These are phyloP conservation scores for Eubasilissa splendida DNA, from an alignment of 2,888 invertebrate species.

Conservation along the genomic window DNA sequence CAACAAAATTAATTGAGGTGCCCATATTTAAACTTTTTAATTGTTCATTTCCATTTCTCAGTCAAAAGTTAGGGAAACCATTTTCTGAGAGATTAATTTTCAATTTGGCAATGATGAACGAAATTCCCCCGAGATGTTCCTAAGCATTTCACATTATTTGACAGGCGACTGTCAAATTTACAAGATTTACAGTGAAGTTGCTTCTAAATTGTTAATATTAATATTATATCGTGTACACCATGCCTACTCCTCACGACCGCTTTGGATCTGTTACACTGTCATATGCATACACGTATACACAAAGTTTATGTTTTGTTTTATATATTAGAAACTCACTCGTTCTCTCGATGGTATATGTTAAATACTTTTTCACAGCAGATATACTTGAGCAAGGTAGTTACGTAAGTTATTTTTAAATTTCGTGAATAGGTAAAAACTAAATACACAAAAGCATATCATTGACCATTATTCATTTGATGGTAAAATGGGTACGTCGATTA, in stretches of 20 bases:
- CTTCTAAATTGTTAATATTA: slow-evolving; percentile 2
- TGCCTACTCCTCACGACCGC: neutral
- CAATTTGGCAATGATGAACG: slow-evolving; percentile 31
- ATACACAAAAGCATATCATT: no score
- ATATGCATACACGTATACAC: neutral
- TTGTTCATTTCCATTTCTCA: slow-evolving; percentile 32
- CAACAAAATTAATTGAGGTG: neutral
- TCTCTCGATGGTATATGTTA: no score
- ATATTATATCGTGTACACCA: no score
- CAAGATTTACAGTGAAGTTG: slow-evolving; percentile 8
- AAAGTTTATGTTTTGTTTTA: neutral
- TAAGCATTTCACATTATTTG: slow-evolving; percentile 24
- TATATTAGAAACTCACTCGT: no score
- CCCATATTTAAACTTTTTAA: slow-evolving; percentile 25
- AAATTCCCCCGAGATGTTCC: slow-evolving; percentile 25
- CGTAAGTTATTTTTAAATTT: no score
- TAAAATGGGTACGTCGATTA: no score
- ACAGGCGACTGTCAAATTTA: slow-evolving; percentile 31
- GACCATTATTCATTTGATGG: no score
- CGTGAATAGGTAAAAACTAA: no score
- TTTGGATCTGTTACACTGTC: no score
- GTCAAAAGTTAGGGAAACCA: slow-evolving; percentile 28
- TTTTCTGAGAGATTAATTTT: slow-evolving; percentile 43
- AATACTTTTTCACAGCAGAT: no score
- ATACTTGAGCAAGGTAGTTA: no score